phyloP scores from a whole-genome alignment of 2,797 vertebrate genomes.

The Hoplostethus atlanticus region DNA sequence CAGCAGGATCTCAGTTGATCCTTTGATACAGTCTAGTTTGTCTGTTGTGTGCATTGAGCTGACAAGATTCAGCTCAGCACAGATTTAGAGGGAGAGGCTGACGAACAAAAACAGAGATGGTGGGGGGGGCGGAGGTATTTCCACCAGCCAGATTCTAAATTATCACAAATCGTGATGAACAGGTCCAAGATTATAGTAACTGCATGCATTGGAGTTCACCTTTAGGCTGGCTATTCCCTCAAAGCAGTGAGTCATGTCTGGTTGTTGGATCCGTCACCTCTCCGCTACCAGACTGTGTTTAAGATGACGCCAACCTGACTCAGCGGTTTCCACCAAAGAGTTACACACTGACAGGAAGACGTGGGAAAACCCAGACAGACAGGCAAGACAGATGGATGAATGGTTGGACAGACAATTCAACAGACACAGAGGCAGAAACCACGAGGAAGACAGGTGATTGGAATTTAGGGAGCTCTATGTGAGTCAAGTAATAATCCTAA shows the following conservation, averaged over 20 bases:
- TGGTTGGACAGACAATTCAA: background rate
- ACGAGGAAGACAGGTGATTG: constrained; percentile 9
- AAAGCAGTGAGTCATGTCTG: constrained; percentile 77
- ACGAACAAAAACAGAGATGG: constrained; percentile 27
- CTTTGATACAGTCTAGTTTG: constrained; percentile 59
- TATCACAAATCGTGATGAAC: constrained; percentile 52
- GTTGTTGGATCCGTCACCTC: constrained; percentile 50
- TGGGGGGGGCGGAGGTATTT: constrained; percentile 23
- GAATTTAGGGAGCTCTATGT: constrained; percentile 21
- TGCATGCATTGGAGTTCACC: constrained; percentile 45
- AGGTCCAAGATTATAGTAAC: constrained; percentile 60
- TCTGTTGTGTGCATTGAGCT: constrained; percentile 32
- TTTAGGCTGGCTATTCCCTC: constrained; percentile 50
- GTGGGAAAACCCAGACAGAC: constrained; percentile 11
- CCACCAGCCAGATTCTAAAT: constrained; percentile 46
- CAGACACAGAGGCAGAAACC: background rate
- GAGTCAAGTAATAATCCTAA: constrained; percentile 36
- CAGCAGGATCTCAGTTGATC: constrained; percentile 57
- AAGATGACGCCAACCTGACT: constrained; percentile 69
- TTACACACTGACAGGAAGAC: constrained; percentile 34
- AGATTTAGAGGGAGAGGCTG: constrained; percentile 19
- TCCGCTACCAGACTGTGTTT: constrained; percentile 63
- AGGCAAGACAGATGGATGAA: background rate
- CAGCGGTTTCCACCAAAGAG: constrained; percentile 66
- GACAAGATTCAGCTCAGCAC: constrained; percentile 13